phyloP scores from a whole-genome alignment of 2,797 vertebrate genomes.

The Salmo trutta region DNA sequence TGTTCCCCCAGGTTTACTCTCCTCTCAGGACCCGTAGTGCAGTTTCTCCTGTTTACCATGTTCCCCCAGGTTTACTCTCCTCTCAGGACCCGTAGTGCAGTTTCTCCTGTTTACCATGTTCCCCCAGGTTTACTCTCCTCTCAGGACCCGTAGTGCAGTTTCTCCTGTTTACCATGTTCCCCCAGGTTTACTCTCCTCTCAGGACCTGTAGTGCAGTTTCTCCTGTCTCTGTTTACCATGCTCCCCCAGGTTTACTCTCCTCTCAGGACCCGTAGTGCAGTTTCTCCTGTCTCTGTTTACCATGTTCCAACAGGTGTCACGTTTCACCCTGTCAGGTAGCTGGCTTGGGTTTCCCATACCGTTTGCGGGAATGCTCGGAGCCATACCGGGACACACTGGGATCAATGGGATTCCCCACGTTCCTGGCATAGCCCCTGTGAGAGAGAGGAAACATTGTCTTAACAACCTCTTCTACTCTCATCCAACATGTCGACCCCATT shows the following conservation, averaged over 20 bases:
- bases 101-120: neutral
- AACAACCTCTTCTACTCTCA: neutral
- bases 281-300: neutral
- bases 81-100: conserved; percentile 18
- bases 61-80: too few species aligned
- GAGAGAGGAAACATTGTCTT: conserved; percentile 62
- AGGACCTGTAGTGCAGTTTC: conserved; percentile 12
- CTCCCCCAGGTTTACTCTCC: neutral
- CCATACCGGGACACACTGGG: conserved; percentile 61
- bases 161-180: neutral
- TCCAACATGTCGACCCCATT: neutral
- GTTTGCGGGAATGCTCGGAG: conserved; percentile 56
- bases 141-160: conserved; percentile 16
- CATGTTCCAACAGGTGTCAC: conserved; percentile 43
- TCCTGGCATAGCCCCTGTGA: conserved; percentile 14
- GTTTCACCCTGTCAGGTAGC: conserved; percentile 57
- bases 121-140: too few species aligned
- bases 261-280: conserved; percentile 14
- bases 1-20: too few species aligned
- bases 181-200: too few species aligned
- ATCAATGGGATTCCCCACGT: conserved; percentile 52
- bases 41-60: neutral
- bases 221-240: neutral
- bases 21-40: conserved; percentile 22
- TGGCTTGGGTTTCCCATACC: conserved; percentile 51